These are phyloP conservation scores for Loxodonta africana DNA, from an alignment of 2,113 vertebrate genomes.

Conservation along the genomic window DNA sequence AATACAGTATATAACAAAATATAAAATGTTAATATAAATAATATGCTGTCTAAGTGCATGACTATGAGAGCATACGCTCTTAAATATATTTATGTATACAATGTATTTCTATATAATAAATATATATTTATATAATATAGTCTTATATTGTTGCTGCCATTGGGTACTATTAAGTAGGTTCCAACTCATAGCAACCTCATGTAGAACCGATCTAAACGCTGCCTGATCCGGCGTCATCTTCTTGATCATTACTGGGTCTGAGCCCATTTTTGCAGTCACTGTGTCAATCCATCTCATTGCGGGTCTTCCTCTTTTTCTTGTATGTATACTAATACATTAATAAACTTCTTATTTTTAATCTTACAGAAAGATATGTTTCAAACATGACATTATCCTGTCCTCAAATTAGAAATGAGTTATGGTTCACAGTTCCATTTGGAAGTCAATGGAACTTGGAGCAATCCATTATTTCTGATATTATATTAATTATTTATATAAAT, in stretches of 20 bases:
- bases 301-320: background rate
- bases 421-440: background rate
- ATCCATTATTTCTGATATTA: background rate
- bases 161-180: too few species aligned
- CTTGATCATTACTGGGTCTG: too few species aligned
- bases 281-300: too few species aligned
- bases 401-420: background rate
- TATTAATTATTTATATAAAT: background rate
- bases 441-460: slow-evolving; percentile 23
- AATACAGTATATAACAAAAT: background rate
- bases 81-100: background rate
- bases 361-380: background rate
- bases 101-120: background rate
- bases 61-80: too few species aligned
- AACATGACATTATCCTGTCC: background rate
- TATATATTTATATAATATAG: background rate
- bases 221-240: too few species aligned
- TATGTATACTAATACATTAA: background rate
- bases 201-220: too few species aligned
- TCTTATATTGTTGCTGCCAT: background rate
- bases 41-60: background rate
- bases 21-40: background rate
- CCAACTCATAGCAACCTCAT: too few species aligned
- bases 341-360: background rate
- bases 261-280: too few species aligned